Evolutionary conservation across 2,797 vertebrate species (phyloP), one percentile per base, ranked within the genome.

Genomic region (Lepus townsendii): DNA sequence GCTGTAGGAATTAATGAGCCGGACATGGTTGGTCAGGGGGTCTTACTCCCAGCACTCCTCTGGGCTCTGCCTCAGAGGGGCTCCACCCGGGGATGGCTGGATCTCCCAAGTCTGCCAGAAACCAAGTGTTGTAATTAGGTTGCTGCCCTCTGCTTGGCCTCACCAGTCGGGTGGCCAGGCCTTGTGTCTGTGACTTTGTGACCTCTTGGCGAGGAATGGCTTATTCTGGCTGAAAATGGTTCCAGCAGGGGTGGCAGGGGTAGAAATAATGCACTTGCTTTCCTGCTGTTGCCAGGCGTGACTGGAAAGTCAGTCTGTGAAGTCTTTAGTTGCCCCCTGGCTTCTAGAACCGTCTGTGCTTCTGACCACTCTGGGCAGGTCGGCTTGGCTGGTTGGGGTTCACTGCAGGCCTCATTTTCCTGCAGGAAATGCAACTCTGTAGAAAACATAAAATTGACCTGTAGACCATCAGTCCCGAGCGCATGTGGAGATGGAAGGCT

Each of bases 381-480:
- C 8, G 7, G 42, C 60, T 7, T 62, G n/a, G 62, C 30, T 54
- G 63, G 72, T 7, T 32, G 57, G 42, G 80, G 68, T 71, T 72
- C 66, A 71, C 57, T 4, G 42, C 65, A 54, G 88, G 38, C 38
- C 4, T 54, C 24, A 0, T 50, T 38, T 63, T 78, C 83, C 52
- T 30, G 79, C 83, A 65, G 72, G 50, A 72, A 77, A 24, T 14
- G 7, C 76, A 89, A 89, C 88, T 92, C 94, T 94, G 73, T 60
- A 80, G 69, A 92, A 90, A 88, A 27, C 79, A 66, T 72, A 85
- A 92, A 92, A 86, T 47, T 89, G 91, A 93, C 20, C 5, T 35
- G n/a, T 42, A 86, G 54, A 90, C 88, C 79, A 77, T 73, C 35
- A 85, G 68, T 84, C 85, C n/a, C 76, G 91, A 82, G 54, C 60